A percentile compares a stretch with the other conserved stretches of the same genome.
Evolutionary conservation across 1,140 invertebrate species (phyloP).

Genomic region (Panonychus citri): DNA sequence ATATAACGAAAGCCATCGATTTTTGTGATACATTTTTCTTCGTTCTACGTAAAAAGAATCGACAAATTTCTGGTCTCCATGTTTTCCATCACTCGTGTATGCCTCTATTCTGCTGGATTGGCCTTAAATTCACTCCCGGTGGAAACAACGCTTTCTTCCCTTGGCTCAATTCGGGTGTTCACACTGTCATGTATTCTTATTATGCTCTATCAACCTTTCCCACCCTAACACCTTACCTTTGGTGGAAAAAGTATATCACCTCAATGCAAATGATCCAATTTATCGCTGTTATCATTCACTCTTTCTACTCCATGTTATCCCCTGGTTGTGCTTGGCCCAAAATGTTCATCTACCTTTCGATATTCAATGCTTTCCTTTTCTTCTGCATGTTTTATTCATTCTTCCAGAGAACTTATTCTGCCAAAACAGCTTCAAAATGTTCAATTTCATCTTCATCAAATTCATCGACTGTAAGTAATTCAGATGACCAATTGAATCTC

Average conservation of each 20-base stretch:
- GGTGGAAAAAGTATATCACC: slow-evolving; percentile 32
- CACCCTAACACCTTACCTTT: slow-evolving; percentile 26
- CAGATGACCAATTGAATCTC: too few species aligned
- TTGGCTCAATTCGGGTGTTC: slow-evolving; percentile 33
- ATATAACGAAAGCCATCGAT: slow-evolving; percentile 26
- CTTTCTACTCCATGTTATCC: slow-evolving; percentile 1
- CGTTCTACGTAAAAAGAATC: slow-evolving; percentile 60
- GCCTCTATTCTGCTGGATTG: slow-evolving; percentile 58
- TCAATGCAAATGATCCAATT: slow-evolving; percentile 23
- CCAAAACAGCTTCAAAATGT: too few species aligned
- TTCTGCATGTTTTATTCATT: slow-evolving; percentile 4
- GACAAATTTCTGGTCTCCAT: slow-evolving; percentile 64
- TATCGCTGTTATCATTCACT: slow-evolving; percentile 7
- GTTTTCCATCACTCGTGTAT: slow-evolving; percentile 16
- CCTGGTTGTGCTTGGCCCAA: slow-evolving; percentile 5
- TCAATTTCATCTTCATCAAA: too few species aligned
- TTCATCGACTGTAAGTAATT: too few species aligned
- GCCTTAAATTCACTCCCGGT: slow-evolving; percentile 44
- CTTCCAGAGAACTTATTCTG: slow-evolving; percentile 1
- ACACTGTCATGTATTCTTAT: slow-evolving; percentile 34
- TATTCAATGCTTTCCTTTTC: slow-evolving; percentile 6
- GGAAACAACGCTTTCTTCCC: slow-evolving; percentile 5
- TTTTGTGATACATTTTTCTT: slow-evolving; percentile 42
- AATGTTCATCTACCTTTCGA: slow-evolving; percentile 3
- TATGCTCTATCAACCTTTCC: slow-evolving; percentile 28